A percentile compares a stretch with the other conserved stretches of the same genome.
phyloP scores from a whole-genome alignment of 2,888 invertebrate genomes.

The Seira ritae region DNA sequence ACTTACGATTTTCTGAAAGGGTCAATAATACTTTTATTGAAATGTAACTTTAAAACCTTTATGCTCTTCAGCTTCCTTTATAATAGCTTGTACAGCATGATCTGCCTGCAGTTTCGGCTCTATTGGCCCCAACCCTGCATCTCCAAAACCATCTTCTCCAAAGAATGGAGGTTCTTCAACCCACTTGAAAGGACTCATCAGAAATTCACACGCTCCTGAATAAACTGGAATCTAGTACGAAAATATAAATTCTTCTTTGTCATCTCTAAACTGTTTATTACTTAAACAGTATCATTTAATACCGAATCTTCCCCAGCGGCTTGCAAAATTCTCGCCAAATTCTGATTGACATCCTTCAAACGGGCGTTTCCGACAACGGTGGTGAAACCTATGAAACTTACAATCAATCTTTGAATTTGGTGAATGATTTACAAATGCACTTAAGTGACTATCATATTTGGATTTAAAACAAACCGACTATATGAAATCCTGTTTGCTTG shows the following conservation, averaged over 20 bases:
- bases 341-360: conserved; percentile 82
- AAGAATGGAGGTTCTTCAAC: conserved; percentile 74
- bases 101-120: conserved; percentile 73
- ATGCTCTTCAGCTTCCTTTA: conserved; percentile 67
- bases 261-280: no score
- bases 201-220: conserved; percentile 59
- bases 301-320: neutral
- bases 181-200: conserved; percentile 77
- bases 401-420: no score
- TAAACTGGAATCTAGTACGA: conserved; percentile 69
- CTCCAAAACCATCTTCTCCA: conserved; percentile 76
- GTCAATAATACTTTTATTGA: neutral
- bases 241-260: conserved; percentile 40
- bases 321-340: conserved; percentile 80
- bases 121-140: conserved; percentile 68
- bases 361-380: conserved; percentile 86
- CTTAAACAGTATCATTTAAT: neutral
- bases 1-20: neutral
- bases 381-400: no score
- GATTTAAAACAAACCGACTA: no score
- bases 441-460: no score
- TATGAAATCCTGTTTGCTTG: conserved; percentile 75
- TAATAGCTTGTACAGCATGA: conserved; percentile 72
- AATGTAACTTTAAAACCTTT: no score
- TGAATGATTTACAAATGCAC: no score